phyloP scores from a whole-genome alignment of 2,888 invertebrate genomes.

The Candidula unifasciata region DNA sequence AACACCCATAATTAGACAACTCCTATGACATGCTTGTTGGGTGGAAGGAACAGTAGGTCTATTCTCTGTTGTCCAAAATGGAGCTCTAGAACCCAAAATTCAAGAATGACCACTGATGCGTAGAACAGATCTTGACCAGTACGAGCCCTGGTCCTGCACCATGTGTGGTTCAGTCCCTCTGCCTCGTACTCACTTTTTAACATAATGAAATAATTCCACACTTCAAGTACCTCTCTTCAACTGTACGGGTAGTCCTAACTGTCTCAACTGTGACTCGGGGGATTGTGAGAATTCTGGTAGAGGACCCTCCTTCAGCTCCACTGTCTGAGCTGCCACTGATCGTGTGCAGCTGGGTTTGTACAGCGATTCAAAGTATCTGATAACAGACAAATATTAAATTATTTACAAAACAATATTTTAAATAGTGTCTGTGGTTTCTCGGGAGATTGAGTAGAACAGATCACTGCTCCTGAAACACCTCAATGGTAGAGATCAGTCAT shows the following conservation, averaged over 20 bases:
- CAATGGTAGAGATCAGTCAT: too few species aligned
- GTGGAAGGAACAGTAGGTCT: too few species aligned
- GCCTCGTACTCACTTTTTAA: slow-evolving; percentile 89
- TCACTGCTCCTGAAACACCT: too few species aligned
- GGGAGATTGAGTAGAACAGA: too few species aligned
- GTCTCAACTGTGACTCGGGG: slow-evolving; percentile 94
- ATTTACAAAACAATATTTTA: too few species aligned
- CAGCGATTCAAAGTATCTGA: slow-evolving; percentile 88
- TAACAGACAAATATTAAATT: too few species aligned
- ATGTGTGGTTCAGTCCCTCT: slow-evolving; percentile 76
- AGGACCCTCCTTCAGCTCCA: slow-evolving; percentile 89
- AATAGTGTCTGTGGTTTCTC: too few species aligned
- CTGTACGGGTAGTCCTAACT: slow-evolving; percentile 94
- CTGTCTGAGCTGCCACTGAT: slow-evolving; percentile 86
- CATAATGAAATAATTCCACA: slow-evolving; percentile 90
- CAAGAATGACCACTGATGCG: too few species aligned
- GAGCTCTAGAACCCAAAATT: too few species aligned
- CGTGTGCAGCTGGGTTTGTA: slow-evolving; percentile 90
- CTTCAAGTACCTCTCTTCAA: slow-evolving; percentile 84
- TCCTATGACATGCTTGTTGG: too few species aligned
- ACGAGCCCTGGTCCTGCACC: slow-evolving; percentile 59
- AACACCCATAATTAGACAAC: too few species aligned
- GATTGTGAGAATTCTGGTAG: slow-evolving; percentile 92
- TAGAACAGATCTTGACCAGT: slow-evolving; percentile 62
- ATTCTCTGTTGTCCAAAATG: too few species aligned